Evolutionary conservation across 2,888 invertebrate genomes (phyloP).

Genomic region (Miltochrista miniata): DNA sequence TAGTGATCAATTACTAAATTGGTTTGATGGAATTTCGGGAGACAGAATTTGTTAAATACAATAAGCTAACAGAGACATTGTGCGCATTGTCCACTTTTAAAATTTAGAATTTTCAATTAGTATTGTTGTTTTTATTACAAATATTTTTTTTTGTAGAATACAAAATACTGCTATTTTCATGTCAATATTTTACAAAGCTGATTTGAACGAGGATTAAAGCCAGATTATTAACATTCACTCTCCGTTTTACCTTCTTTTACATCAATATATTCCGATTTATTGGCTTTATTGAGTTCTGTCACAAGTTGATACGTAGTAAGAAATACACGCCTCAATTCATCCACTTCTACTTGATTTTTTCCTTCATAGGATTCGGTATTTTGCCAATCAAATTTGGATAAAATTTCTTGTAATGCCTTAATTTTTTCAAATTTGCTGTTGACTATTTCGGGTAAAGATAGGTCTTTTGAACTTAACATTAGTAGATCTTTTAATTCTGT

Average conservation of each 20-base stretch:
- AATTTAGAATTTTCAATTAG: too few species aligned
- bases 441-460: slow-evolving; percentile 17
- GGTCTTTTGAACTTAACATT: slow-evolving; percentile 21
- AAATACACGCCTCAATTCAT: slow-evolving; percentile 45
- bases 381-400: slow-evolving; percentile 53
- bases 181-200: slow-evolving; percentile 40
- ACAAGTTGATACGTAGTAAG: slow-evolving; percentile 50
- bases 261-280: slow-evolving; percentile 20
- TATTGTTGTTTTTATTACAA: too few species aligned
- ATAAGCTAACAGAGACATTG: too few species aligned
- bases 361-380: slow-evolving; percentile 43
- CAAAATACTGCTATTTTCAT: too few species aligned
- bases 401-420: slow-evolving; percentile 30
- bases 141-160: too few species aligned
- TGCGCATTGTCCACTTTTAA: too few species aligned
- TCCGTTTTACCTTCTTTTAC: slow-evolving; percentile 44
- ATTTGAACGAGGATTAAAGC: slow-evolving; percentile 22
- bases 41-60: too few species aligned
- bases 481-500: slow-evolving; percentile 40
- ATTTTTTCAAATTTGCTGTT: slow-evolving; percentile 40
- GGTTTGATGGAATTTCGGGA: too few species aligned
- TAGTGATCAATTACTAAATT: too few species aligned
- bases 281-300: slow-evolving; percentile 40
- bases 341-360: slow-evolving; percentile 37
- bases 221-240: slow-evolving; percentile 28